Evolutionary conservation across 2,888 invertebrate species (phyloP), one percentile per base, ranked within the genome.

Genomic region (Cryptops parisi): DNA sequence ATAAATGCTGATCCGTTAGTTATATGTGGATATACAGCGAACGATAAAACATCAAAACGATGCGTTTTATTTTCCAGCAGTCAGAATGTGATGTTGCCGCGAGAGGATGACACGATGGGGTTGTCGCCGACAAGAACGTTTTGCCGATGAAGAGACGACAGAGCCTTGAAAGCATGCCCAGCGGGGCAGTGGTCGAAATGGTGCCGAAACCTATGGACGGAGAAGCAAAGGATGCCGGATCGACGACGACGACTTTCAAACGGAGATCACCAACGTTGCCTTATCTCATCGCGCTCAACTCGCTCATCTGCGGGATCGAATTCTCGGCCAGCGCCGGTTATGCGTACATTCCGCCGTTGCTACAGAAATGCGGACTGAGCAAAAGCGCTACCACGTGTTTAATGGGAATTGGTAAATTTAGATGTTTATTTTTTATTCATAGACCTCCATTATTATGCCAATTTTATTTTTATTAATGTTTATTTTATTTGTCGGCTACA

Each of bases 271-370:
- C 52, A 19, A 25, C 53, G 25, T n/a, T 55, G 17, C n/a, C 23
- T 2, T 39, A 41, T 3, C 49, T 55, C 26, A 55, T 55, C 17
- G 47, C 45, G 25, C 39, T 72, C 25, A 72, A 72, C 59, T 63
- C 69, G 33, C 63, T 72, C 19, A 69, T 71, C 2, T 72, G 70
- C 60, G 72, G 72, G 4, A 64, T 72, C 38, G 72, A 72, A 62
- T 66, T 73, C 43, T 68, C 69, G 56, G 68, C 70, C 25, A 70
- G 70, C 59, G 70, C 71, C 24, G 72, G 70, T 24, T 72, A 72
- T 61, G 69, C 70, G 12, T 72, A 70, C 61, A 68, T 72, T 54
- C 72, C 72, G 2, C 72, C 72, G 2, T 64, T 72, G 62, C 58
- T 73, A 38, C 64, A 72, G 38, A 72, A 72, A 58, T 63, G 67